These are phyloP conservation scores for Tuberolachnus salignus DNA, from an alignment of 2,888 invertebrate genomes.

Conservation along the genomic window DNA sequence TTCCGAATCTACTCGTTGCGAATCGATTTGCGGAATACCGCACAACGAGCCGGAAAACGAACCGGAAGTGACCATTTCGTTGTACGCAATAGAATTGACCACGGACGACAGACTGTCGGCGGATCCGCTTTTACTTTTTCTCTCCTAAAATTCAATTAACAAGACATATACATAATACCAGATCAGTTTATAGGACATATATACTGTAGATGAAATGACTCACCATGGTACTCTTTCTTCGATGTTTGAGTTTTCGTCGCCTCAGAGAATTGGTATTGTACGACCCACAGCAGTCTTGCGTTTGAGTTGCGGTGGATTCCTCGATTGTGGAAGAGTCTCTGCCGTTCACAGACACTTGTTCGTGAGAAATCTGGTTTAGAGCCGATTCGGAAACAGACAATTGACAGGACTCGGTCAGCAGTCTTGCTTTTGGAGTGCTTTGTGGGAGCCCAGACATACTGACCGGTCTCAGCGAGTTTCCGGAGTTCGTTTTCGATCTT, in stretches of 20 bases:
- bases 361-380: slow-evolving; percentile 65
- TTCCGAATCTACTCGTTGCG: slow-evolving; percentile 63
- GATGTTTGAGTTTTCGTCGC: slow-evolving; percentile 64
- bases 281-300: slow-evolving; percentile 61
- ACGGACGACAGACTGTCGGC: slow-evolving; percentile 63
- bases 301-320: slow-evolving; percentile 62
- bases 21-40: slow-evolving; percentile 64
- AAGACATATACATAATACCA: not conserved
- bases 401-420: slow-evolving; percentile 62
- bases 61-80: slow-evolving; percentile 71
- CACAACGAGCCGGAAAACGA: slow-evolving; percentile 67
- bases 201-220: not conserved
- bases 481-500: slow-evolving; percentile 51
- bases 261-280: slow-evolving; percentile 63
- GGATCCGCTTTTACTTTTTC: slow-evolving; percentile 69
- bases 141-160: slow-evolving; percentile 61
- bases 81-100: slow-evolving; percentile 51
- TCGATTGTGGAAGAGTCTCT: slow-evolving; percentile 66
- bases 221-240: slow-evolving; percentile 62
- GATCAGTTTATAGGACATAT: not conserved
- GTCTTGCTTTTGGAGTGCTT: slow-evolving; percentile 59
- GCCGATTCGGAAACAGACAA: slow-evolving; percentile 88
- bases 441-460: slow-evolving; percentile 87
- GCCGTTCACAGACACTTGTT: slow-evolving; percentile 55
- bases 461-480: slow-evolving; percentile 72